Evolutionary conservation across 2,888 invertebrate genomes (phyloP).

Genomic region (Allophyes oxyacanthae): DNA sequence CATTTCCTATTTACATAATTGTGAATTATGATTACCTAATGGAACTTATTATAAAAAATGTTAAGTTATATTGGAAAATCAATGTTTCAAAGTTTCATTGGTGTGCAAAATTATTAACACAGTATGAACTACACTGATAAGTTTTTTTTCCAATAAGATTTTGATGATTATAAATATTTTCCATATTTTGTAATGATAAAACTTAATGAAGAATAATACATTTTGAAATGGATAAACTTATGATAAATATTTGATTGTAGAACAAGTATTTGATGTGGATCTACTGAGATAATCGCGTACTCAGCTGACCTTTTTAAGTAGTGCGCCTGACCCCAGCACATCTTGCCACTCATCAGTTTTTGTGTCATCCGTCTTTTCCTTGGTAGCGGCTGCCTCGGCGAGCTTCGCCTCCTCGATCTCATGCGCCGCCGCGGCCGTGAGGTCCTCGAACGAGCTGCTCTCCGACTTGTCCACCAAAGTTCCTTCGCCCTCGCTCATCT

Average conservation of each 20-base stretch:
- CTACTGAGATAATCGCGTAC: conserved; percentile 10
- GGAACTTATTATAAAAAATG: no score
- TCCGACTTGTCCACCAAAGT: conserved; percentile 89
- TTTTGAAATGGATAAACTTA: neutral
- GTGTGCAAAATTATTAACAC: neutral
- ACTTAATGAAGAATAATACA: neutral
- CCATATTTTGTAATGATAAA: neutral
- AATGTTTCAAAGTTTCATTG: neutral
- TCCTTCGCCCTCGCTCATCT: conserved; percentile 84
- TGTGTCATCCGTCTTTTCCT: conserved; percentile 69
- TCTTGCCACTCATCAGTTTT: conserved; percentile 91
- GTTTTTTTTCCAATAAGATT: no score
- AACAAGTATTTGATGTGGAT: conserved; percentile 7
- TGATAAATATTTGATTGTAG: neutral
- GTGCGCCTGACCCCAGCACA: conserved; percentile 93
- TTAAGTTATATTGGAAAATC: no score
- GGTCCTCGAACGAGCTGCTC: conserved; percentile 91
- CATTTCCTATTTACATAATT: conserved; percentile 16
- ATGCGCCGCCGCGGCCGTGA: conserved; percentile 89
- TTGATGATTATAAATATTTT: neutral
- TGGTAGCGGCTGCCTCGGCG: conserved; percentile 77
- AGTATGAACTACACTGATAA: neutral
- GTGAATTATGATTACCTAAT: no score
- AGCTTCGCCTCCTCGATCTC: conserved; percentile 87
- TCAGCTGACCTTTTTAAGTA: conserved; percentile 88